Base-by-base conservation (phyloP, 2,113 vertebrate species). In the Xiphias gladius region DNA sequence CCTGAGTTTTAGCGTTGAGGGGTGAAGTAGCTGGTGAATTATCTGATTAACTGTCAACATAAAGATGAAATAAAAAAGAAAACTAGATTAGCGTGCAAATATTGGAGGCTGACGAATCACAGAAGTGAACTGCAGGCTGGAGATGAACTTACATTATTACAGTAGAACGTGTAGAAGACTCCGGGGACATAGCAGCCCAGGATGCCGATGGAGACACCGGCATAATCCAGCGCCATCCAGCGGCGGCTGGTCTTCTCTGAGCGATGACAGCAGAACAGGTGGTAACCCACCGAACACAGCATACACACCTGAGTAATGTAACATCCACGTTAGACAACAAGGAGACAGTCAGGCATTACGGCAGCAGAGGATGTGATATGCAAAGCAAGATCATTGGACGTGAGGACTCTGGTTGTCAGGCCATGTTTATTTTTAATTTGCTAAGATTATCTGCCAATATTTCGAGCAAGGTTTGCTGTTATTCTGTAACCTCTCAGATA, bases 131-230 rank as follows among this genome's bases (percentile, higher is more conserved):
- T 20, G 17, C 0, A 32, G 20, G 16, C 28, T 4, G 50, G 12
- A 17, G 61, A 26, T 3, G 39, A 48, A 96, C 97, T 95, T 89
- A 99, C 98, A 0, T 97, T 97, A 73, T 97, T 97, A 89, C 98
- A 99, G 80, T 99, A 99, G 94, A 98, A 99, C 2, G 97, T 97
- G 62, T 99, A 99, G 94, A 99, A 99, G 30, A 99, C 96, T 41
- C 97, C 98, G 0, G 97, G 97, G 19, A 99, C 97, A 0, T 99
- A 99, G 85, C 98, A 99, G 86, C 98, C 98, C 90, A 99, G 91
- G 90, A 99, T 98, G 26, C 98, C 98, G 0, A 99, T 94, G 87
- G 98, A 98, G 82, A 99, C 95, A 0, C 98, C 97, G 0, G 98
- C 97, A 0, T 98, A 98, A 83, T 99, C 98, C 82, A 99, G 88